Evolutionary conservation across 1,140 invertebrate species (phyloP).

Genomic region (Telenomus remus): DNA sequence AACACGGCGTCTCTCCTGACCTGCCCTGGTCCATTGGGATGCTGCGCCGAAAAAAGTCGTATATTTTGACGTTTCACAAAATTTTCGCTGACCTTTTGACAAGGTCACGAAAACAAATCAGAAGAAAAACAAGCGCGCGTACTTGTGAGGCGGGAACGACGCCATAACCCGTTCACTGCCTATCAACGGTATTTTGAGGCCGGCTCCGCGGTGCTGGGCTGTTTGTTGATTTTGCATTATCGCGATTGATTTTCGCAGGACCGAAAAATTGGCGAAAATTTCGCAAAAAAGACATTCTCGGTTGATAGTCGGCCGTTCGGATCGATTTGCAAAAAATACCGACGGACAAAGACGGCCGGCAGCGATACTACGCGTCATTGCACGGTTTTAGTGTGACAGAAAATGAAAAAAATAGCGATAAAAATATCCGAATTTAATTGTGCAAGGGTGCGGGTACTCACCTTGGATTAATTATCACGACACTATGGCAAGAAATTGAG

Average conservation of each 20-base stretch:
- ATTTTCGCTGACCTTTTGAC: too few species aligned
- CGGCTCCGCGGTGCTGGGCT: neutral
- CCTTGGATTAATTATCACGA: conserved; percentile 41
- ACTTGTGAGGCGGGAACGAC: conserved; percentile 16
- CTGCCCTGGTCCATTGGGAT: neutral
- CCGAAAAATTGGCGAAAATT: conserved; percentile 1
- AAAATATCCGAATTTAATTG: neutral
- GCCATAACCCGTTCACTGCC: conserved; percentile 25
- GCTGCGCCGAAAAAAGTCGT: too few species aligned
- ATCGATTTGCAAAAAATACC: too few species aligned
- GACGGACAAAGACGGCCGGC: conserved; percentile 27
- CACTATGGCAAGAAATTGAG: conserved; percentile 30
- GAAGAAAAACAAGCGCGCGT: neutral
- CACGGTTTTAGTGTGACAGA: neutral
- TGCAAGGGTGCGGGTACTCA: neutral
- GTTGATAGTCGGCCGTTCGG: too few species aligned
- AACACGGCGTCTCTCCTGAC: conserved; percentile 4
- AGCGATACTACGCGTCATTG: conserved; percentile 15
- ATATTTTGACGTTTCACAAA: too few species aligned
- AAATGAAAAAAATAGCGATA: neutral
- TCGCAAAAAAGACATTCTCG: neutral
- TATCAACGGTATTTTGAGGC: conserved; percentile 14
- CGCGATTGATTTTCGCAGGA: too few species aligned
- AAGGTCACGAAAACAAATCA: too few species aligned
- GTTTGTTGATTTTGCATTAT: conserved; percentile 4